Conservation (phyloP, 2,797 vertebrate genomes). For the Anas georgica region DNA sequence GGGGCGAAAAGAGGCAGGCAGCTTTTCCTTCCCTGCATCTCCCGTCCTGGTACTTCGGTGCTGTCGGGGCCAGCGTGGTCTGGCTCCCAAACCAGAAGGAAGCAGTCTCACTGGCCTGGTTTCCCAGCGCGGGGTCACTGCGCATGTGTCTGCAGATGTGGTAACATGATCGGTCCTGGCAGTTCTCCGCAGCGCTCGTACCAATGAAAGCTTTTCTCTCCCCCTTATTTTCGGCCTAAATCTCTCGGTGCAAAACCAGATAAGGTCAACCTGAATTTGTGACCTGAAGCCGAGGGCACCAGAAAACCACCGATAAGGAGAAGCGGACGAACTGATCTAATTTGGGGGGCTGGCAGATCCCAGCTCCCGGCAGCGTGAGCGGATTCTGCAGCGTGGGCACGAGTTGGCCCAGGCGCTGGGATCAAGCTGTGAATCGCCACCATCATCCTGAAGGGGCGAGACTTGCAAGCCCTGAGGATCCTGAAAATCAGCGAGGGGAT, state of each 20-base stretch:
- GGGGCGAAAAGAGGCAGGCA: background rate
- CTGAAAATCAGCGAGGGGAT: background rate
- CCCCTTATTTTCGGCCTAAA: conserved; percentile 17
- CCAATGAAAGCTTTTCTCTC: conserved; percentile 13
- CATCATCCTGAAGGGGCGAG: background rate
- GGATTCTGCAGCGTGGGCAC: background rate
- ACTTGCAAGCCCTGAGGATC: background rate
- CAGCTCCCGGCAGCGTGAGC: background rate
- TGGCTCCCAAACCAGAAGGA: conserved; percentile 13
- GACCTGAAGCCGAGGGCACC: background rate
- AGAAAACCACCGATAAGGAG: background rate
- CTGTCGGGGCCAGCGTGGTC: background rate
- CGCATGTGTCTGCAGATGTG: conserved; percentile 43
- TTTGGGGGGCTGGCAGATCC: background rate
- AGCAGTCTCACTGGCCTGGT: background rate
- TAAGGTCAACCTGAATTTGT: background rate
- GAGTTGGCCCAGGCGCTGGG: background rate
- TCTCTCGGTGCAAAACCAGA: background rate
- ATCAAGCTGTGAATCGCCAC: background rate
- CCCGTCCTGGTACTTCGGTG: background rate
- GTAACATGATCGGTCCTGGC: conserved; percentile 58
- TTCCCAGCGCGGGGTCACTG: background rate
- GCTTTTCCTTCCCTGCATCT: background rate
- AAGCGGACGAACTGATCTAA: background rate
- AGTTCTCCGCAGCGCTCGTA: conserved; percentile 22